phyloP scores from a whole-genome alignment of 2,888 invertebrate species.

The Lasioglossum malachurum region DNA sequence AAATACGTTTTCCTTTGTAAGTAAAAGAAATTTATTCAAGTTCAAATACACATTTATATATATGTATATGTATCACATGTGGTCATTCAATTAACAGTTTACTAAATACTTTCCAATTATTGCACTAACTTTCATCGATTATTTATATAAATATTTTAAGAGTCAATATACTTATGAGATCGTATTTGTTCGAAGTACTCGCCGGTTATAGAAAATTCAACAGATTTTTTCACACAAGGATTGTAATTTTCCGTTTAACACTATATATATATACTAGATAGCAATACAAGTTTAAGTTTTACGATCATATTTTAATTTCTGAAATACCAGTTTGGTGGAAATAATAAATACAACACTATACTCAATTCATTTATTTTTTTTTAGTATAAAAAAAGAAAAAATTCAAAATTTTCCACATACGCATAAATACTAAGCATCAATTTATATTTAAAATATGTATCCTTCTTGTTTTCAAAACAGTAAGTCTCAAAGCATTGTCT shows the following conservation, averaged over 20 bases:
- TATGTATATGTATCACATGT: conserved; percentile 5
- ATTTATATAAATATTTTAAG: conserved; percentile 17
- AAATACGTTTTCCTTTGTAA: conserved; percentile 33
- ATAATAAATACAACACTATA: conserved; percentile 23
- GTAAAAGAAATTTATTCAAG: conserved; percentile 41
- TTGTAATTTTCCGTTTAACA: conserved; percentile 19
- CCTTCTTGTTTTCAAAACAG: not conserved
- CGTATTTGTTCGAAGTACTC: conserved; percentile 12
- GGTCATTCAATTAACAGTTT: conserved; percentile 22
- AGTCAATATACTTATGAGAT: conserved; percentile 19
- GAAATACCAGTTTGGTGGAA: not conserved
- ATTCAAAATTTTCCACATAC: not conserved
- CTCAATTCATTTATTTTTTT: conserved; percentile 23
- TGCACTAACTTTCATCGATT: not conserved
- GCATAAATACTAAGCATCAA: conserved; percentile 9
- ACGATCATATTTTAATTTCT: not conserved
- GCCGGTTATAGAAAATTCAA: conserved; percentile 6
- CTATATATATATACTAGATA: not conserved
- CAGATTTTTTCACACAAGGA: not conserved
- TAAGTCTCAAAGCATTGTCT: conserved; percentile 22
- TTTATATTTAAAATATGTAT: conserved; percentile 19
- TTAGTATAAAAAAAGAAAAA: conserved; percentile 1
- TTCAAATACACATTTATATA: conserved; percentile 35
- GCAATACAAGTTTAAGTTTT: not conserved
- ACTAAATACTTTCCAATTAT: conserved; percentile 8